Conservation (phyloP, 2,888 invertebrate genomes). For the Drosophila phalerata region DNA sequence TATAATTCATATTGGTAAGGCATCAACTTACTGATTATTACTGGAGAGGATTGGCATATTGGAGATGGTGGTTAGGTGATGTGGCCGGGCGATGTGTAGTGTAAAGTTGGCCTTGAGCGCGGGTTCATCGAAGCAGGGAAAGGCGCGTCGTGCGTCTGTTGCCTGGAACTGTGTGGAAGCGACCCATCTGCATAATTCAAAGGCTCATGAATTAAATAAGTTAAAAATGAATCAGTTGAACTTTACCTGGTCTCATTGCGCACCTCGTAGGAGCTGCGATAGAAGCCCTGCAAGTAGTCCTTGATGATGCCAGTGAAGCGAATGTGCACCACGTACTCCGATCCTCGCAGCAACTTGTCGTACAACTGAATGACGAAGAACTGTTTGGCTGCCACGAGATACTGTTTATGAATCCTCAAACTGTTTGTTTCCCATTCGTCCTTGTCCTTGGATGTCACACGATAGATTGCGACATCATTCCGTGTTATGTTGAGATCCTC, state of each 20-base stretch:
- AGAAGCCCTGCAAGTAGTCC: conserved; percentile 92
- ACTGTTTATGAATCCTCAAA: conserved; percentile 84
- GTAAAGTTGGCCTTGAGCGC: conserved; percentile 93
- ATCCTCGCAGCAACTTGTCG: conserved; percentile 87
- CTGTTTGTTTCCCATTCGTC: conserved; percentile 41
- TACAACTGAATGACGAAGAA: conserved; percentile 90
- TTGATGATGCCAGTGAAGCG: conserved; percentile 90
- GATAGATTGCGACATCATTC: conserved; percentile 86
- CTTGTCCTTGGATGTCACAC: conserved; percentile 38
- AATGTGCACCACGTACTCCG: conserved; percentile 89
- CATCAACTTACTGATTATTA: conserved; percentile 78
- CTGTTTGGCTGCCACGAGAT: conserved; percentile 88
- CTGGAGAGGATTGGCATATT: conserved; percentile 89
- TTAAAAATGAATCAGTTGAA: neutral
- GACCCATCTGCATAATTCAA: conserved; percentile 88
- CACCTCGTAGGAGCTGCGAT: conserved; percentile 91
- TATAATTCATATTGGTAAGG: too few relatives aligned
- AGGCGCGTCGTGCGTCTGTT: conserved; percentile 92
- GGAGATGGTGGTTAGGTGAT: conserved; percentile 91
- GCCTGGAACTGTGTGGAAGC: conserved; percentile 94
- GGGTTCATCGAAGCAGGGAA: conserved; percentile 96
- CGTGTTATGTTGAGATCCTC: conserved; percentile 89
- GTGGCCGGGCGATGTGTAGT: conserved; percentile 90
- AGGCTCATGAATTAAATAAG: neutral
- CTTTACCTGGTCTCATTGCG: conserved; percentile 89